Evolutionary conservation across 1,140 invertebrate species (phyloP), one percentile per base, ranked within the genome.

Genomic region (Brachionus sp.): DNA sequence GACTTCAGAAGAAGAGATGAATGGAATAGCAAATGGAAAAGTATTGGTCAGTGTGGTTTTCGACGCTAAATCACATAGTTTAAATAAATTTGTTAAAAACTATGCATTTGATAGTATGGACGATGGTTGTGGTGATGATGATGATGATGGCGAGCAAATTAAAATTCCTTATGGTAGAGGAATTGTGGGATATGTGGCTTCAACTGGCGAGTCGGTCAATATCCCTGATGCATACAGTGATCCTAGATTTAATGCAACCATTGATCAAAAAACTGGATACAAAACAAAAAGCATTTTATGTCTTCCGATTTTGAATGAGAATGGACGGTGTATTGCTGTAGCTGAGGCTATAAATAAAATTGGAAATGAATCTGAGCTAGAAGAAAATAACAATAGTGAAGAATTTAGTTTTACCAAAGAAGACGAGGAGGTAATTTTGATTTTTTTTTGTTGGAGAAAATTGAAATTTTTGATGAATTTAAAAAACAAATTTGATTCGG

Each of bases 261-360:
- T 98, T 84, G 96, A 98, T 89, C 91, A 93, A 85, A 91, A 92
- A 84, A 97, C 95, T 0, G 95, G 95, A 1, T 98, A 97, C 89
- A 94, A 93, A 86, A 98, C 96, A 0, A 93, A 93, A 68, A 91
- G 94, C 77, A 95, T 98, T 78, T 91, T 98, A 4, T 96, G 94
- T 86, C 94, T 97, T 92, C 95, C 96, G 5, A 96, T 98, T 84
- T 95, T 95, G 88, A 97, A 97, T 89, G 95, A 94, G 87, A 94
- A 96, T 85, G 95, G 95, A 0, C 94, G 96, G 85, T 95, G 98
- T 0, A 95, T 98, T 84, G 96, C 95, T 3, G 95, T 98, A 0
- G 95, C 95, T 39, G 95, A 98, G 91, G 96, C 97, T 84, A 96
- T 98, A 85, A 98, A 98, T 88, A 98, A 98, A 90, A 85, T 86